phyloP scores from a whole-genome alignment of 2,797 vertebrate species.

The Monodelphis domestica region DNA sequence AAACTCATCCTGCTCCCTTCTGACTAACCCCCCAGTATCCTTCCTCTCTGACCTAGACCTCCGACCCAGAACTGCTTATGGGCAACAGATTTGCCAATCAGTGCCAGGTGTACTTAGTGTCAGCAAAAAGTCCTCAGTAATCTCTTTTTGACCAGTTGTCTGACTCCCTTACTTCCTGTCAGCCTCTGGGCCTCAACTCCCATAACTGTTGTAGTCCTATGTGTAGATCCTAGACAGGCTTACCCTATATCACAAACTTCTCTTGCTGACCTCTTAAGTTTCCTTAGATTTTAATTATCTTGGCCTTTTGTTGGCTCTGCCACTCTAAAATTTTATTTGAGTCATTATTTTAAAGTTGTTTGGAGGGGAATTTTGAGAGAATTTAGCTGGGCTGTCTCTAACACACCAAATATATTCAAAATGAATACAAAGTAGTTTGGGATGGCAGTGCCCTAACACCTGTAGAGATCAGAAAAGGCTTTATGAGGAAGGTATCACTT shows the following conservation, averaged over 20 bases:
- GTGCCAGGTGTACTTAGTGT: too few relatives aligned
- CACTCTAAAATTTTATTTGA: too few relatives aligned
- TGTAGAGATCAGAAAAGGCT: too few relatives aligned
- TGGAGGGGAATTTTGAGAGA: background rate
- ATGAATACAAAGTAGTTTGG: background rate
- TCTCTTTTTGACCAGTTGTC: background rate
- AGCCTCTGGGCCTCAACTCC: too few relatives aligned
- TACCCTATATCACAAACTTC: background rate
- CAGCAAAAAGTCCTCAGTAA: background rate
- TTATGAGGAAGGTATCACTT: background rate
- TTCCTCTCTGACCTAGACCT: background rate
- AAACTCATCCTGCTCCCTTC: too few relatives aligned
- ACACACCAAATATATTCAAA: background rate
- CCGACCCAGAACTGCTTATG: background rate
- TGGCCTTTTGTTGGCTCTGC: background rate
- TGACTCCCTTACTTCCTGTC: background rate
- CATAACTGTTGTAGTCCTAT: too few relatives aligned
- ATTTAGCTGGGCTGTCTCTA: background rate
- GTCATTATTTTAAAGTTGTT: background rate
- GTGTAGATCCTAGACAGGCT: background rate
- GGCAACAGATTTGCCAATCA: background rate
- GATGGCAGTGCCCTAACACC: background rate
- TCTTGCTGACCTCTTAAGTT: background rate
- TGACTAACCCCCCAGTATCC: too few relatives aligned
- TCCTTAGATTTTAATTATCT: background rate